Conservation (phyloP, 2,888 invertebrate species). For the Cosmia pyralina region DNA sequence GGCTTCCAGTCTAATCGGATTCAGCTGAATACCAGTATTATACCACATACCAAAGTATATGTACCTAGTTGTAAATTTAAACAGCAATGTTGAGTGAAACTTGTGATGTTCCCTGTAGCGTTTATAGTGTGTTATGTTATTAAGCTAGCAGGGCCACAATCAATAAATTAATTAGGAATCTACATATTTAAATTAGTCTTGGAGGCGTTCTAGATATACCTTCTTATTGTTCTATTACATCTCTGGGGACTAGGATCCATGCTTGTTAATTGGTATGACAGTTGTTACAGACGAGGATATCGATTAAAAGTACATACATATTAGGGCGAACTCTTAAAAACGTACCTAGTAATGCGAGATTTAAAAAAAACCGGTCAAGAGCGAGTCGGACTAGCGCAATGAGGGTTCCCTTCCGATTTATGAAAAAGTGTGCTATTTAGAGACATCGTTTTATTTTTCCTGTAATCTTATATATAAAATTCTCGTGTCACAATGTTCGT, state of each 20-base stretch:
- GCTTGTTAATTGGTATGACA: neutral
- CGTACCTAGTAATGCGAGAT: too few relatives aligned
- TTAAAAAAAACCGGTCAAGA: too few relatives aligned
- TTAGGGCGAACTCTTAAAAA: too few relatives aligned
- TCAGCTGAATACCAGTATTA: neutral
- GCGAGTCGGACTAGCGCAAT: too few relatives aligned
- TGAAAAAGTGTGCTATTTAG: too few relatives aligned
- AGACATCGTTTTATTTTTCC: too few relatives aligned
- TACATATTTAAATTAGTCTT: constrained; percentile 51
- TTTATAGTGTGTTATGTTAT: constrained; percentile 13
- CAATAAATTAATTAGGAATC: constrained; percentile 47
- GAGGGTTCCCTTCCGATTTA: too few relatives aligned
- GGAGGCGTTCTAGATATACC: constrained; percentile 22
- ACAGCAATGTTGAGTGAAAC: neutral
- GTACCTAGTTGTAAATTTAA: neutral
- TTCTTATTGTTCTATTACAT: constrained; percentile 39
- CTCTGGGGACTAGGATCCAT: constrained; percentile 3
- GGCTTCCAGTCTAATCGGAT: neutral
- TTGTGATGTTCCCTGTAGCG: constrained; percentile 1
- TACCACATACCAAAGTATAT: neutral
- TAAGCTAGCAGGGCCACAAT: constrained; percentile 21
- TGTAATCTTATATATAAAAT: too few relatives aligned
- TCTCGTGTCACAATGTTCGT: too few relatives aligned
- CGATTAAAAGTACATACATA: too few relatives aligned
- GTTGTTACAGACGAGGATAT: too few relatives aligned